Conservation (phyloP, 2,888 invertebrate genomes). For the Macaria notata region DNA sequence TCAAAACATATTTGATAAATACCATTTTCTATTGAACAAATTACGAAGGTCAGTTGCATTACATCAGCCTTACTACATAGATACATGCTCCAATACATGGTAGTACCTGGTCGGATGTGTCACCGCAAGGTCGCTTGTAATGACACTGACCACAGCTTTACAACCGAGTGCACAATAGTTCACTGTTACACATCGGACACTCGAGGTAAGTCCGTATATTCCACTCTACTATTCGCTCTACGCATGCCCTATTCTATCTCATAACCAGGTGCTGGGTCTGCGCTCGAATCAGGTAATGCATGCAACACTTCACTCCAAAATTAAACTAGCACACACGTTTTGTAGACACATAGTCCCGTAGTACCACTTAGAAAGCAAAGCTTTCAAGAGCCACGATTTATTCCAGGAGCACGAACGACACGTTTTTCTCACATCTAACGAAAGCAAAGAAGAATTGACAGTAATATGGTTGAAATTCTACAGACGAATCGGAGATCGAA, state of each 20-base stretch:
- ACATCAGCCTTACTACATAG: constrained; percentile 19
- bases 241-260: constrained; percentile 53
- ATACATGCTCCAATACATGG: constrained; percentile 29
- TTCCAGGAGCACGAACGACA: constrained; percentile 61
- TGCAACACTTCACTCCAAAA: constrained; percentile 71
- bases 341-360: constrained; percentile 48
- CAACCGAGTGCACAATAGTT: constrained; percentile 61
- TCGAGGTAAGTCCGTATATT: constrained; percentile 65
- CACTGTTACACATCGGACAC: constrained; percentile 44
- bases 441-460: constrained; percentile 43
- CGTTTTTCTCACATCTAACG: constrained; percentile 69
- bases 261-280: constrained; percentile 71
- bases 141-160: constrained; percentile 58
- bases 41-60: constrained; percentile 30
- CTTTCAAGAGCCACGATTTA: constrained; percentile 58
- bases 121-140: constrained; percentile 61
- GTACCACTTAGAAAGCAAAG: constrained; percentile 56
- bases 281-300: constrained; percentile 68
- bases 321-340: constrained; percentile 62
- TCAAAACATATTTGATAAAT: constrained; percentile 6
- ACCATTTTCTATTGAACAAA: constrained; percentile 14
- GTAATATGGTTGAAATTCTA: constrained; percentile 74
- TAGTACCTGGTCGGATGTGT: constrained; percentile 47
- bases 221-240: constrained; percentile 36
- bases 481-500: constrained; percentile 90